Conservation (phyloP, 2,113 vertebrate genomes). For the Trogon melanurus region DNA sequence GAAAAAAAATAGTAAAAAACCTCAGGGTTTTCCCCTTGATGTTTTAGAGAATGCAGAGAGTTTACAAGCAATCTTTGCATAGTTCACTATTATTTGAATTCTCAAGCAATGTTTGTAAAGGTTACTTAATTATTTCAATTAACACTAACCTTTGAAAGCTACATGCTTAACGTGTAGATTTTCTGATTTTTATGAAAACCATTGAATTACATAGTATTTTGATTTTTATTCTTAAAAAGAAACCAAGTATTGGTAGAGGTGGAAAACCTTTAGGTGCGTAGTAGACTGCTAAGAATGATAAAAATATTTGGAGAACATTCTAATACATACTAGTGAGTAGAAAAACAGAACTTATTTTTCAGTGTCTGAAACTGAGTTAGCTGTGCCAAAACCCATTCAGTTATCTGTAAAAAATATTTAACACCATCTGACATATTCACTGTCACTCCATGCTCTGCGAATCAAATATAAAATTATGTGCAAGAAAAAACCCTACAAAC, state of each 20-base stretch:
- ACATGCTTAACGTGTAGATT: neutral
- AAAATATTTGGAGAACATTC: neutral
- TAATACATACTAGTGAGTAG: slow-evolving; percentile 7
- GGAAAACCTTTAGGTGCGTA: neutral
- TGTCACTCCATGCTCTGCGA: slow-evolving; percentile 45
- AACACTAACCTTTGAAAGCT: slow-evolving; percentile 19
- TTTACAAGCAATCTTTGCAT: neutral
- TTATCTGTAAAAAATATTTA: slow-evolving; percentile 49
- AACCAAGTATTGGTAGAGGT: neutral
- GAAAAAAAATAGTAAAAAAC: neutral
- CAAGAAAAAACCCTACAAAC: slow-evolving; percentile 35
- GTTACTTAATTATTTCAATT: slow-evolving; percentile 52
- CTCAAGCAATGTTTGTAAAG: neutral
- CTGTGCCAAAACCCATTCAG: slow-evolving; percentile 58
- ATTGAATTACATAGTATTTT: neutral
- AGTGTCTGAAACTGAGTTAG: slow-evolving; percentile 35
- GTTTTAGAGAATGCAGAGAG: neutral
- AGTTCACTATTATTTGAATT: slow-evolving; percentile 54
- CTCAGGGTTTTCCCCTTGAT: neutral
- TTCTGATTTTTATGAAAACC: slow-evolving; percentile 29
- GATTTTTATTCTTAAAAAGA: neutral
- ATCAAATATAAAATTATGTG: slow-evolving; percentile 54
- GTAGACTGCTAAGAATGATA: neutral
- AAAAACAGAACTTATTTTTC: slow-evolving; percentile 24
- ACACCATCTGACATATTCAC: slow-evolving; percentile 40